A percentile compares a stretch with the other conserved stretches of the same genome.
These are phyloP conservation scores for Euzetes globulus DNA, from an alignment of 2,888 invertebrate genomes.

Conservation along the genomic window DNA sequence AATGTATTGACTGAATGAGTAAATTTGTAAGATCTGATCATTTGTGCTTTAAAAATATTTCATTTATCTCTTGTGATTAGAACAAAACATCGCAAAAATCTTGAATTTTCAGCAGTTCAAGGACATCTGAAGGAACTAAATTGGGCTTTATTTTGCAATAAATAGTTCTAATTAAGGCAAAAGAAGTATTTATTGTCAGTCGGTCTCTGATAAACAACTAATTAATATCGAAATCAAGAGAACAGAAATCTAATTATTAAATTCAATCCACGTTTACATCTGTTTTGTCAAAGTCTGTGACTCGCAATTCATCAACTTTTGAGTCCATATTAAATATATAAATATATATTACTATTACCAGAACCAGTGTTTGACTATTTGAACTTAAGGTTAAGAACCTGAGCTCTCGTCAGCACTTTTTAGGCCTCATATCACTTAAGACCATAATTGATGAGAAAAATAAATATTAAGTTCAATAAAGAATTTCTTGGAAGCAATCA, in stretches of 20 bases:
- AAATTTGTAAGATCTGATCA: no score
- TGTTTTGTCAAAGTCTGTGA: constrained; percentile 3
- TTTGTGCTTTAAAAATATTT: no score
- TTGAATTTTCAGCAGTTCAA: no score
- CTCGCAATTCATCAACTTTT: constrained; percentile 2
- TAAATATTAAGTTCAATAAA: background rate
- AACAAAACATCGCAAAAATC: no score
- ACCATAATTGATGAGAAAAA: constrained; percentile 17
- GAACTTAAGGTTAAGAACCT: background rate
- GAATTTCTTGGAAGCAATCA: background rate
- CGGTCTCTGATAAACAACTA: background rate
- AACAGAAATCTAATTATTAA: background rate
- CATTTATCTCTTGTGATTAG: no score
- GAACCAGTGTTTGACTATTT: background rate
- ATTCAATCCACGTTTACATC: constrained; percentile 12
- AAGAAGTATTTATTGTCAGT: background rate
- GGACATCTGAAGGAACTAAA: no score
- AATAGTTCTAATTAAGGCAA: background rate
- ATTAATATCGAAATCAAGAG: background rate
- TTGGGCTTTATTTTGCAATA: no score
- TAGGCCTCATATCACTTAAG: background rate
- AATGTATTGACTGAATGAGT: no score
- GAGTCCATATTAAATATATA: constrained; percentile 13
- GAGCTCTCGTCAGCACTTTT: background rate
- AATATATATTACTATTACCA: background rate